A percentile compares a stretch with the other conserved stretches of the same genome.
Evolutionary conservation across 2,797 vertebrate species (phyloP).

Genomic region (Scolopax rusticola): DNA sequence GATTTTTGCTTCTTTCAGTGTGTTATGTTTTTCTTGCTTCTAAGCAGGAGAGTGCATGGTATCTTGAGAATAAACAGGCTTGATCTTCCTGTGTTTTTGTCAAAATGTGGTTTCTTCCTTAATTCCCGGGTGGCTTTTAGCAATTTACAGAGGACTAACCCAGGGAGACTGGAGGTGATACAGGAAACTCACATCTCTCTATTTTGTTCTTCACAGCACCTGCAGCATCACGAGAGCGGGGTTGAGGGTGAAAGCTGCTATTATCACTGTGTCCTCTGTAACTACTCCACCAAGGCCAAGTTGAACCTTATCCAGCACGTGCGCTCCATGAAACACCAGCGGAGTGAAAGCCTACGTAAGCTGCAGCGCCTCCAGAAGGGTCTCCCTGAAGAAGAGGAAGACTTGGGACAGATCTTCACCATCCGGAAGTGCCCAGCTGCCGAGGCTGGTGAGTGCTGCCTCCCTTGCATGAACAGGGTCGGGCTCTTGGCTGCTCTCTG

Average conservation of each 20-base stretch:
- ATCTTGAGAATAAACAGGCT: not conserved
- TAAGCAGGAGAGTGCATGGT: not conserved
- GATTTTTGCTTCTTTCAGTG: not conserved
- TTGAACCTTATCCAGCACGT: constrained; percentile 99
- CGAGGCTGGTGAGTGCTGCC: constrained; percentile 87
- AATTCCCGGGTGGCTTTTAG: not conserved
- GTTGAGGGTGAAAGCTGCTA: constrained; percentile 96
- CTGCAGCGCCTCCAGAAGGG: constrained; percentile 97
- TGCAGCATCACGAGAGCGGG: constrained; percentile 96
- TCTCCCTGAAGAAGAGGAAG: constrained; percentile 94
- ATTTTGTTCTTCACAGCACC: constrained; percentile 85
- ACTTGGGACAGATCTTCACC: constrained; percentile 96
- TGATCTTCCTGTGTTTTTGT: not conserved
- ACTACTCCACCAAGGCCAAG: constrained; percentile 99
- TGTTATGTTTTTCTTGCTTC: not conserved
- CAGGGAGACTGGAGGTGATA: not conserved
- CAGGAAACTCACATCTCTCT: constrained; percentile 27
- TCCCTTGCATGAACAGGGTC: rapidly evolving
- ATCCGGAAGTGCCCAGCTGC: constrained; percentile 93
- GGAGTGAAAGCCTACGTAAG: constrained; percentile 96
- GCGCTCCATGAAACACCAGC: constrained; percentile 99
- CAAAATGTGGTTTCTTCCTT: not conserved
- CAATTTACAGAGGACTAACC: not conserved
- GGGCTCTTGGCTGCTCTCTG: not conserved
- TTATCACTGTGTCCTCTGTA: constrained; percentile 97